phyloP scores from a whole-genome alignment of 2,797 vertebrate genomes.

The Channallabes apus region DNA sequence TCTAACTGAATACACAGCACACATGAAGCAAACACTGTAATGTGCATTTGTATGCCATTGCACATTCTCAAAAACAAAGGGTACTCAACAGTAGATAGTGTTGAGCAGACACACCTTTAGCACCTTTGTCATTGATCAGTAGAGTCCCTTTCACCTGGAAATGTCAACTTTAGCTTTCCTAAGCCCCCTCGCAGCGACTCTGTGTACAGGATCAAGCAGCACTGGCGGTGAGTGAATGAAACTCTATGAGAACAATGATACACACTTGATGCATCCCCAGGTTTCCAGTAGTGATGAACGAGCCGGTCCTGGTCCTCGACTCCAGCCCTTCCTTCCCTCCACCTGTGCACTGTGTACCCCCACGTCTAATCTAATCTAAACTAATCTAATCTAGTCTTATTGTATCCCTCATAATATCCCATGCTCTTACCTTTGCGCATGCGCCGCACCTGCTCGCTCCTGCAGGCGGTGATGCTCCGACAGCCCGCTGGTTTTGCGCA shows the following conservation, averaged over 20 bases:
- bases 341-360: slow-evolving; percentile 49
- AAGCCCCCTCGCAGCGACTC: too few species aligned
- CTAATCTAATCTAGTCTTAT: slow-evolving; percentile 65
- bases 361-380: slow-evolving; percentile 72
- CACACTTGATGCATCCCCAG: neutral
- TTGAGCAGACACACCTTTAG: neutral
- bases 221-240: neutral
- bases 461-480: slow-evolving; percentile 42
- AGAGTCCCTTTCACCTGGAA: neutral
- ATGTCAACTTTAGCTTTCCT: neutral
- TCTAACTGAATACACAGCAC: neutral
- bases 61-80: neutral
- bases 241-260: neutral
- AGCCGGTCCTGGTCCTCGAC: too few species aligned
- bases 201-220: too few species aligned
- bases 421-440: slow-evolving; percentile 52
- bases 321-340: too few species aligned
- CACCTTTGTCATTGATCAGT: neutral
- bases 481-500: slow-evolving; percentile 24
- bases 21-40: neutral
- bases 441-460: slow-evolving; percentile 46
- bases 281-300: too few species aligned
- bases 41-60: neutral
- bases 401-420: too few species aligned
- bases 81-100: too few species aligned